Percentiles rank a stretch among this genome's conserved stretches.
These are phyloP conservation scores for Gymnobelideus leadbeateri DNA, from an alignment of 2,113 vertebrate genomes.

Conservation along the genomic window DNA sequence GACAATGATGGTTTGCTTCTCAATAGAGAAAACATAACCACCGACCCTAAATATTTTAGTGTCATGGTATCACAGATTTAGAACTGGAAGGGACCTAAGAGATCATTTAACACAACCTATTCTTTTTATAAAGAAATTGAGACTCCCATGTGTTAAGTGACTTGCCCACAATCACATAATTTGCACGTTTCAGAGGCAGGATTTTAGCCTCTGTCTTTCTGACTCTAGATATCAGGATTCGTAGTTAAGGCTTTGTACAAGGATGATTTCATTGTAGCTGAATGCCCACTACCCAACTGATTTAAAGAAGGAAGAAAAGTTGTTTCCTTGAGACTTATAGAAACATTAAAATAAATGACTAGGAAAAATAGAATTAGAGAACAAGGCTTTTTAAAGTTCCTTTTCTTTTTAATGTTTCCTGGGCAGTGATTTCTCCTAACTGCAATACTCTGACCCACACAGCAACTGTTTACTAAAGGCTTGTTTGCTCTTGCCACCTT, in stretches of 20 bases:
- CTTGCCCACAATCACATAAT: not conserved
- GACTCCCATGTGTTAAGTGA: not conserved
- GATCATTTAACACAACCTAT: not conserved
- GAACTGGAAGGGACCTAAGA: not conserved
- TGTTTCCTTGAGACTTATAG: slow-evolving; percentile 24
- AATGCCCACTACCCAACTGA: slow-evolving; percentile 17
- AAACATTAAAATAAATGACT: slow-evolving; percentile 28
- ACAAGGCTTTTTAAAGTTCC: not conserved
- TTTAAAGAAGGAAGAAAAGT: slow-evolving; percentile 9
- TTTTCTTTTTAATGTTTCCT: not conserved
- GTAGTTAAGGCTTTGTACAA: not conserved
- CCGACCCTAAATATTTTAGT: not conserved
- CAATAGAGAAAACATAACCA: slow-evolving; percentile 4
- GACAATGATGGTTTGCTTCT: not conserved
- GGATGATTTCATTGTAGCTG: slow-evolving; percentile 17
- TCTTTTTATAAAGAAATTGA: not conserved
- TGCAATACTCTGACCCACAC: not conserved
- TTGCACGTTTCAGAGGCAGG: no score
- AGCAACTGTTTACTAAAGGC: slow-evolving; percentile 61
- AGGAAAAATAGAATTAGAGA: slow-evolving; percentile 13
- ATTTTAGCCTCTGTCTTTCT: not conserved
- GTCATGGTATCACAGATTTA: not conserved
- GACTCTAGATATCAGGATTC: not conserved
- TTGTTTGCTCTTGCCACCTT: slow-evolving; percentile 32
- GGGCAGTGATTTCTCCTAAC: slow-evolving; percentile 10